A percentile compares a stretch with the other conserved stretches of the same genome.
Conservation (phyloP, 2,113 vertebrate genomes). For the Polypterus bichir region DNA sequence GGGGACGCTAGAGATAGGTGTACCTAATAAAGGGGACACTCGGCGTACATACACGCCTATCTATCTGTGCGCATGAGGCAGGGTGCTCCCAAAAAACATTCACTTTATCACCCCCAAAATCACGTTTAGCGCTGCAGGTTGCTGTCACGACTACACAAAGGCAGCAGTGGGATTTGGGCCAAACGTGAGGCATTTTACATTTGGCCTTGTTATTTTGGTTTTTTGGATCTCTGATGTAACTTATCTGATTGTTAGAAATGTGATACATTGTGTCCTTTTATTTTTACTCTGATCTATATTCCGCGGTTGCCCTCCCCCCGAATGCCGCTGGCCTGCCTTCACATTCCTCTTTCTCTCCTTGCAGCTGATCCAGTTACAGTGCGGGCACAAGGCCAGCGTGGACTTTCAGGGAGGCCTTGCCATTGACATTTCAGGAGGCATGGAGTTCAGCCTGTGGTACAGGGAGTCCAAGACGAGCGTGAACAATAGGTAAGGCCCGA, state of each 20-base stretch:
- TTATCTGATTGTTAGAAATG: slow-evolving; percentile 16
- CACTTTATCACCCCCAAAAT: no score
- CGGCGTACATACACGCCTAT: no score
- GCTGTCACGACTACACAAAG: no score
- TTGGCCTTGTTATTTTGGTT: background rate
- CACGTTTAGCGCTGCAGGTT: no score
- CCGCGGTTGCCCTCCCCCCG: slow-evolving; percentile 6
- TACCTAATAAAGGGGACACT: no score
- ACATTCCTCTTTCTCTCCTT: slow-evolving; percentile 14
- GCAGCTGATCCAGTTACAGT: slow-evolving; percentile 79
- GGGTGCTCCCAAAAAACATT: no score
- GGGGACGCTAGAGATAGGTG: no score
- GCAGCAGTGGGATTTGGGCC: no score
- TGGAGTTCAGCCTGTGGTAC: slow-evolving; percentile 98
- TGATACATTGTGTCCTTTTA: slow-evolving; percentile 1
- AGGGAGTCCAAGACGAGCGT: slow-evolving; percentile 91
- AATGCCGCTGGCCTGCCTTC: no score
- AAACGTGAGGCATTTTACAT: no score
- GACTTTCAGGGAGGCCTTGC: slow-evolving; percentile 80
- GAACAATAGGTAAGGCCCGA: slow-evolving; percentile 69
- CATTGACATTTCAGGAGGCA: slow-evolving; percentile 89
- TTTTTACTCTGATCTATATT: slow-evolving; percentile 16
- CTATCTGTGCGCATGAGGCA: no score
- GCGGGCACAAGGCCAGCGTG: slow-evolving; percentile 59
- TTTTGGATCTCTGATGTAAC: background rate